phyloP scores from a whole-genome alignment of 2,888 invertebrate genomes.

The Agrilus biguttatus region DNA sequence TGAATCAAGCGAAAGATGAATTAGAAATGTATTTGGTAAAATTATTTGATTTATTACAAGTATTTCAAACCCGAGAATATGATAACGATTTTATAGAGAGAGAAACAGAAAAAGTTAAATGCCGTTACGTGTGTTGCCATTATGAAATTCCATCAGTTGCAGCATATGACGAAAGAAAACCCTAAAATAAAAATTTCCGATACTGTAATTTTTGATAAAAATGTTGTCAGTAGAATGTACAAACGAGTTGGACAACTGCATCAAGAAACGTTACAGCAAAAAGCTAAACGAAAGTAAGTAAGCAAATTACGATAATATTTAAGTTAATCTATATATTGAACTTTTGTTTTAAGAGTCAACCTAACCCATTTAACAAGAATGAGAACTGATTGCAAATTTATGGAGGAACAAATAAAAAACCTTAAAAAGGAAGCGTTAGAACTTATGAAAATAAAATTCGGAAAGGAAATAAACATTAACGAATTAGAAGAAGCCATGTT shows the following conservation, averaged over 20 bases:
- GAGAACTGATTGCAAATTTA: conserved; percentile 52
- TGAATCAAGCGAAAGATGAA: conserved; percentile 41
- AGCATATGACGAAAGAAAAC: conserved; percentile 33
- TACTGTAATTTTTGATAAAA: conserved; percentile 50
- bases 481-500: conserved; percentile 43
- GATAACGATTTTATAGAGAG: conserved; percentile 34
- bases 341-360: conserved; percentile 38
- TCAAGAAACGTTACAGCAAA: conserved; percentile 48
- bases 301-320: conserved; percentile 8
- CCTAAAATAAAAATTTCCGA: conserved; percentile 30
- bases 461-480: conserved; percentile 35
- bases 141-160: conserved; percentile 54
- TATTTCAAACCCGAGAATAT: neutral
- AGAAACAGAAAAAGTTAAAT: conserved; percentile 65
- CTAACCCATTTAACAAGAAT: conserved; percentile 54
- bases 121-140: conserved; percentile 57
- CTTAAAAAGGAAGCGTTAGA: conserved; percentile 39
- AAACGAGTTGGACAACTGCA: conserved; percentile 48
- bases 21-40: conserved; percentile 50
- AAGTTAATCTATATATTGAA: neutral
- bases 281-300: conserved; percentile 49
- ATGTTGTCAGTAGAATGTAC: conserved; percentile 40
- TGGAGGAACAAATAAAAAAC: conserved; percentile 42
- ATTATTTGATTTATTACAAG: neutral
- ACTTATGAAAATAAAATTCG: conserved; percentile 42